Evolutionary conservation across 2,888 invertebrate species (phyloP).

Genomic region (Stratiomys singularior): DNA sequence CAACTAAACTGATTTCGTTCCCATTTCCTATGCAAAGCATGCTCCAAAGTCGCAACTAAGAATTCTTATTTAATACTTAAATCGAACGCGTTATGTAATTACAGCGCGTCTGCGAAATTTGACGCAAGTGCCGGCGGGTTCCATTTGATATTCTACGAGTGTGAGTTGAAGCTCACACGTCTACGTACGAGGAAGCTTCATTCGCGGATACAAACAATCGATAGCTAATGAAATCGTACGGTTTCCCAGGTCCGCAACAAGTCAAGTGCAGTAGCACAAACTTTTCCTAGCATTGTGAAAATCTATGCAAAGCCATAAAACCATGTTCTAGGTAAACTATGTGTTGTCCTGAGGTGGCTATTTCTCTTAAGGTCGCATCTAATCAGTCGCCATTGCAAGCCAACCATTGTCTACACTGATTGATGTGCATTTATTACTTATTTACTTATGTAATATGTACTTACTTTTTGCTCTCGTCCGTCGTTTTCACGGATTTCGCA

Average conservation of each 20-base stretch:
- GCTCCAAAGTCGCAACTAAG: background rate
- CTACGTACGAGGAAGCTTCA: background rate
- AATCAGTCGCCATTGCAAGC: background rate
- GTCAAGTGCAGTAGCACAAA: constrained; percentile 32
- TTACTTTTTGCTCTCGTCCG: constrained; percentile 76
- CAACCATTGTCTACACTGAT: background rate
- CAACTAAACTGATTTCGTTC: too few relatives aligned
- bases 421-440: background rate
- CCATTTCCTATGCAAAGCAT: too few relatives aligned
- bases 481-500: constrained; percentile 73
- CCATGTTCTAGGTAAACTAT: background rate
- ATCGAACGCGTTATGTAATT: background rate
- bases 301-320: background rate
- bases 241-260: constrained; percentile 9
- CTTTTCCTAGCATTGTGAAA: background rate
- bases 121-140: constrained; percentile 21
- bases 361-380: constrained; percentile 24
- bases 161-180: too few relatives aligned
- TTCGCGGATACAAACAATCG: constrained; percentile 30
- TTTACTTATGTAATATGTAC: constrained; percentile 55
- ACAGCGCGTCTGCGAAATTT: background rate
- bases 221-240: constrained; percentile 39
- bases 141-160: background rate
- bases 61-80: constrained; percentile 11
- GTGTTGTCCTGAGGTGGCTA: background rate